Base-by-base conservation (phyloP, 2,113 vertebrate genomes). In the Chrysochloris asiatica region DNA sequence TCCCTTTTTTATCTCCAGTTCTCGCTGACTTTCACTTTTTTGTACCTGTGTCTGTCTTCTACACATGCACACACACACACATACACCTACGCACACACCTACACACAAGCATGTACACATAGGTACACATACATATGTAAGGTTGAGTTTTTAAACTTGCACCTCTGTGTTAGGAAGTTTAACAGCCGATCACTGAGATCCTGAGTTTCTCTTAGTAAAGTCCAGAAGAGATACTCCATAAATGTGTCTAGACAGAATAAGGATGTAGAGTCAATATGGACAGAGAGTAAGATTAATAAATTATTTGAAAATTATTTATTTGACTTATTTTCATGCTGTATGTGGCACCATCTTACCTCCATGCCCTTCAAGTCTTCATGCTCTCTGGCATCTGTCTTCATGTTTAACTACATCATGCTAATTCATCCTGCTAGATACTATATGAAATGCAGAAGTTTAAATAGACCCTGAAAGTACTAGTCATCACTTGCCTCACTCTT, bases 401-500 rank as follows among this genome's bases (percentile, higher is more conserved):
- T 77, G 71, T 86, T 79, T 94, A n/a, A 88, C 28, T n/a, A 73
- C 41, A 93, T 83, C 71, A 67, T 59, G 65, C 56, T 91, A 93
- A 95, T 94, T 95, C 41, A 92, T 89, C 67, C 38, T 86, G 9
- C 47, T 86, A 82, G 22, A 36, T 82, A 92, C 61, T 50, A 87
- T 93, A 88, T 56, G 91, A 89, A 91, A 88, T 73, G 36, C 52
- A 89, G 79, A 92, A 83, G 56, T 82, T 94, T 95, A 93, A 59
- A 75, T 78, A 95, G 91, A 19, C 73, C 41, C 59, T 48, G 75
- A 8, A 87, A 95, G 54, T 76, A 38, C 69, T 83, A 83, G 86
- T 79, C 59, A 87, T 91, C 84, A 92, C 26, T 47, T 24, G 14
- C 13, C 6, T 19, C 16, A 6, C 33, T 6, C 59, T 81, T 86